Evolutionary conservation across 2,888 invertebrate genomes (phyloP).

Genomic region (Mesodorylaimus sp.): DNA sequence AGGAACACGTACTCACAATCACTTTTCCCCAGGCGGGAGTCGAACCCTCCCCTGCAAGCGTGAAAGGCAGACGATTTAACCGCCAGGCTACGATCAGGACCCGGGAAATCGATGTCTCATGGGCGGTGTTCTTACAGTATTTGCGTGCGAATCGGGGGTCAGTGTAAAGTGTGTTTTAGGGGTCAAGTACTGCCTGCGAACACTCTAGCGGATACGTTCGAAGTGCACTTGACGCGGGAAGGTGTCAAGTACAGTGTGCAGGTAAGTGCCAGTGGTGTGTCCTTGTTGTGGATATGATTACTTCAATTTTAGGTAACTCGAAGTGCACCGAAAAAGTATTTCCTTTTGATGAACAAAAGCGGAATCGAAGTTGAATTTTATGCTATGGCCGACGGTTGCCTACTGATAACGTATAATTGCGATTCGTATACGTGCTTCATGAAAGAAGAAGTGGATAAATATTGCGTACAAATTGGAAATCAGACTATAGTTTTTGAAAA

Average conservation of each 20-base stretch:
- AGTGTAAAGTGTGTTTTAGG: too few species aligned
- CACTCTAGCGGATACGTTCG: constrained; percentile 66
- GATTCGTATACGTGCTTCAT: constrained; percentile 86
- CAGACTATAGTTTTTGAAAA: constrained; percentile 95
- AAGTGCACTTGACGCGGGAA: constrained; percentile 71
- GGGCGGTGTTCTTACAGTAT: too few species aligned
- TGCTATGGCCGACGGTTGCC: constrained; percentile 32
- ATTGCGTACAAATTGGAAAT: constrained; percentile 81
- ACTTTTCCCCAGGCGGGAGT: too few species aligned
- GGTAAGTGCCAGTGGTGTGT: too few species aligned
- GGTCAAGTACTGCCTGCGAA: constrained; percentile 82
- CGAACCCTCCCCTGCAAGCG: too few species aligned
- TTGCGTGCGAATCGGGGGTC: too few species aligned
- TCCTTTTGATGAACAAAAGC: constrained; percentile 83
- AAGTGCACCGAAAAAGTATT: constrained; percentile 73
- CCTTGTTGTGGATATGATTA: too few species aligned
- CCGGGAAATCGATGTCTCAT: too few species aligned
- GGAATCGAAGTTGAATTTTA: constrained; percentile 64
- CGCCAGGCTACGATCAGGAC: too few species aligned
- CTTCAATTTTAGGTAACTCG: constrained; percentile 49
- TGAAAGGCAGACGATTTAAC: too few species aligned
- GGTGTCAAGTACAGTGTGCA: constrained; percentile 70
- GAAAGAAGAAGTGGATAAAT: constrained; percentile 86
- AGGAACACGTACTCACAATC: too few species aligned
- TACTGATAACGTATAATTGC: constrained; percentile 79